phyloP scores from a whole-genome alignment of 2,888 invertebrate species.

The Cyrtodaria siliqua region DNA sequence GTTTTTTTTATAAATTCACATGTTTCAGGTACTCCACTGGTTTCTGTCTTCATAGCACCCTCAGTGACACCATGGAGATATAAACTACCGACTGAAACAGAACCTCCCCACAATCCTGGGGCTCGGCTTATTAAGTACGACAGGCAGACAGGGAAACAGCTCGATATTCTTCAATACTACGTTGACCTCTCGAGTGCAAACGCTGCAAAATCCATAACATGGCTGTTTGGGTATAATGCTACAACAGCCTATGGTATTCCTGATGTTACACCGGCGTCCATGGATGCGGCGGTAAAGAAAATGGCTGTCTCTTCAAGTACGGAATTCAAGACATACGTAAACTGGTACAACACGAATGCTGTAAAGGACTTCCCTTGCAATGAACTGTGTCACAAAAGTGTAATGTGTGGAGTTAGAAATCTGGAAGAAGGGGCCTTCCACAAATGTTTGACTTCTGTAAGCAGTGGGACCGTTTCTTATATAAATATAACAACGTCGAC shows the following conservation, averaged over 20 bases:
- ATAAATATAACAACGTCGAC: too few relatives aligned
- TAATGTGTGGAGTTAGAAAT: conserved; percentile 41
- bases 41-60: conserved; percentile 94
- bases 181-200: conserved; percentile 91
- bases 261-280: conserved; percentile 92
- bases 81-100: conserved; percentile 67
- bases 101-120: conserved; percentile 92
- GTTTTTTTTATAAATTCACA: too few relatives aligned
- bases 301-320: conserved; percentile 22
- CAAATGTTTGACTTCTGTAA: conserved; percentile 19
- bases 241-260: conserved; percentile 92
- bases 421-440: conserved; percentile 17
- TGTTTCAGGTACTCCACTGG: conserved; percentile 90
- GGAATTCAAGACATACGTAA: conserved; percentile 86
- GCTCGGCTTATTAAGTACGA: conserved; percentile 96
- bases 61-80: conserved; percentile 95
- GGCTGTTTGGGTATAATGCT: conserved; percentile 94
- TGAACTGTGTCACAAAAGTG: conserved; percentile 29
- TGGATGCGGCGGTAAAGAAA: conserved; percentile 89
- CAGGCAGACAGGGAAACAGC: conserved; percentile 91
- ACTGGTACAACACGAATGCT: conserved; percentile 85
- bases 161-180: conserved; percentile 96
- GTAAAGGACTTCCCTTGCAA: conserved; percentile 23
- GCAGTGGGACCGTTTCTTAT: too few relatives aligned
- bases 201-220: conserved; percentile 90